Conservation (phyloP, 2,113 vertebrate genomes). For the Cebus imitator region DNA sequence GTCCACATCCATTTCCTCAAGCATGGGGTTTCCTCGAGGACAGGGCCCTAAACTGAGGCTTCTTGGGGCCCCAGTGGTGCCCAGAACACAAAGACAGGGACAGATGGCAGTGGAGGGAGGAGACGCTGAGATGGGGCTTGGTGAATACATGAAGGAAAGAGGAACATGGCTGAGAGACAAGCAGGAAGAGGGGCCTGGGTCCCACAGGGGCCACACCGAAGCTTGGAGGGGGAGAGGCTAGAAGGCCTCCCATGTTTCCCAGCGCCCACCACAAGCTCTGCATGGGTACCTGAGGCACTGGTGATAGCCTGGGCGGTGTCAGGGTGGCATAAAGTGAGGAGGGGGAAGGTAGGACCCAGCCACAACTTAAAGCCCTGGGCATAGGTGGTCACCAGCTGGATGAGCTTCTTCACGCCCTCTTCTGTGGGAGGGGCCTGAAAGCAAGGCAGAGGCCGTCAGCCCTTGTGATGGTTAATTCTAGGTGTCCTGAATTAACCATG, state of each 20-base stretch:
- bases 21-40: not conserved
- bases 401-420: constrained; percentile 25
- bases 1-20: not conserved
- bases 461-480: not conserved
- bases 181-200: no score
- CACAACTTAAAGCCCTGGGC: constrained; percentile 34
- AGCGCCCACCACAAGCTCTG: not conserved
- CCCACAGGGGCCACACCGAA: not conserved
- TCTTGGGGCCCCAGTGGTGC: not conserved
- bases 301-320: constrained; percentile 61
- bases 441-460: not conserved
- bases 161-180: not conserved
- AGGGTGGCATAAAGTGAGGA: constrained; percentile 70
- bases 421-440: constrained; percentile 57
- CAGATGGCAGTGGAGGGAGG: not conserved
- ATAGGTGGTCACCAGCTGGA: constrained; percentile 13
- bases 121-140: not conserved
- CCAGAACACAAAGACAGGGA: not conserved
- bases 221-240: no score
- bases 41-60: rapidly evolving
- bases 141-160: not conserved
- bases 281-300: constrained; percentile 75
- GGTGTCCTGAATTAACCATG: not conserved
- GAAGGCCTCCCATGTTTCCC: rapidly evolving
- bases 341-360: constrained; percentile 53